A percentile compares a stretch with the other conserved stretches of the same genome.
Evolutionary conservation across 2,113 vertebrate genomes (phyloP).

Genomic region (Trinectes maculatus): DNA sequence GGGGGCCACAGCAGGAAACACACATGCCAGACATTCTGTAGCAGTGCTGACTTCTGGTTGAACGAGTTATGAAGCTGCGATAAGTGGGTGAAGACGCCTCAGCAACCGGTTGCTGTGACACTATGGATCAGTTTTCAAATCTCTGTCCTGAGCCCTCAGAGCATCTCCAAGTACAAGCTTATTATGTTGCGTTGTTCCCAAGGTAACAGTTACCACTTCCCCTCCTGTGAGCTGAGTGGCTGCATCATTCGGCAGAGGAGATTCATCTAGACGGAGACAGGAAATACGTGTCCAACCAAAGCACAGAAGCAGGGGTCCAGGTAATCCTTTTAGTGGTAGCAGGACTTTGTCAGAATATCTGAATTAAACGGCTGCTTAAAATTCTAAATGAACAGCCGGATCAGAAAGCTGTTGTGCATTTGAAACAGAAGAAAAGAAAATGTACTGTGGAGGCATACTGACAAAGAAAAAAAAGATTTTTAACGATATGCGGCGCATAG

Average conservation of each 20-base stretch:
- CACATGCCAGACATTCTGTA: neutral
- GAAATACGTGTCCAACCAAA: constrained; percentile 5
- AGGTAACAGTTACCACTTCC: constrained; percentile 36
- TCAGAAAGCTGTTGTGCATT: constrained; percentile 4
- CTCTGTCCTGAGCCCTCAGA: neutral
- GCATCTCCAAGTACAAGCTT: constrained; percentile 13
- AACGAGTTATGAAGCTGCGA: neutral
- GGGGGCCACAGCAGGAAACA: neutral
- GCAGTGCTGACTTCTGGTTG: neutral
- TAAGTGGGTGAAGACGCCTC: neutral
- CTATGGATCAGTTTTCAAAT: constrained; percentile 25
- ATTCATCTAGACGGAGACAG: neutral
- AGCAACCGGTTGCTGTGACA: constrained; percentile 4
- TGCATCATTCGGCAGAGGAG: constrained; percentile 13
- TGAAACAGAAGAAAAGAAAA: neutral
- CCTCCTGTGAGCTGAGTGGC: neutral
- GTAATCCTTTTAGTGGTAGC: constrained; percentile 34
- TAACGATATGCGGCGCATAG: neutral
- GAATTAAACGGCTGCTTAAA: constrained; percentile 2
- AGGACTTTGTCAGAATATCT: neutral
- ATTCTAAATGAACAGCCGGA: no score
- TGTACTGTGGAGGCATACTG: fast-evolving
- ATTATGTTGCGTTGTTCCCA: constrained; percentile 55
- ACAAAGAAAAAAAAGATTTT: neutral
- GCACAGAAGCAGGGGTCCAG: constrained; percentile 1